Conservation (phyloP, 2,888 invertebrate species). For the Oligia fasciuncula region DNA sequence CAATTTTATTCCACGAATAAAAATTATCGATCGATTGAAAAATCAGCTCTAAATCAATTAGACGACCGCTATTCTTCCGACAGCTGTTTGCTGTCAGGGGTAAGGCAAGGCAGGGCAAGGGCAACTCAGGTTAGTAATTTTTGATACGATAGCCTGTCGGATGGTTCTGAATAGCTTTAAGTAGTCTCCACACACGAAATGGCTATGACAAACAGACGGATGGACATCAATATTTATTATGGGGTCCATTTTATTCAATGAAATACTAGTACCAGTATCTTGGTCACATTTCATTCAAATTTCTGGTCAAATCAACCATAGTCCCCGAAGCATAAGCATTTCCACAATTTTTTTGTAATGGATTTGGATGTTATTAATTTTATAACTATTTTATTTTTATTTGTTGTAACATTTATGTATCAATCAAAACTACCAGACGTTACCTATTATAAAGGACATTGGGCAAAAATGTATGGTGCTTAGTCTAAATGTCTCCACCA, state of each 20-base stretch:
- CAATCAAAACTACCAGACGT: background rate
- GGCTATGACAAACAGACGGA: background rate
- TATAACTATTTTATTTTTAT: background rate
- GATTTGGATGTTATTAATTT: background rate
- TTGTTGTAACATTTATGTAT: background rate
- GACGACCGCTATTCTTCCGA: too few species aligned
- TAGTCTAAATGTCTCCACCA: too few species aligned
- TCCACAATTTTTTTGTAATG: background rate
- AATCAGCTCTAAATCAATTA: too few species aligned
- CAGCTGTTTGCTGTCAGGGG: too few species aligned
- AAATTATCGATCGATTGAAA: too few species aligned
- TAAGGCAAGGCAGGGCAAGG: too few species aligned
- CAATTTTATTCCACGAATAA: too few species aligned
- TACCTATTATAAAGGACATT: background rate
- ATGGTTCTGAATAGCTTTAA: too few species aligned
- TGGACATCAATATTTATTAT: background rate
- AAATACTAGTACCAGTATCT: background rate
- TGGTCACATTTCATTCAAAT: conserved; percentile 4
- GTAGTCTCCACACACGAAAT: background rate
- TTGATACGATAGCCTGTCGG: too few species aligned
- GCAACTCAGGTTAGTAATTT: too few species aligned
- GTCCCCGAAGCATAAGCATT: too few species aligned
- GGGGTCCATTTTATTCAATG: background rate
- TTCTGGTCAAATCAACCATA: background rate
- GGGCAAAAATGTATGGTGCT: background rate